Percentiles rank a stretch among this genome's conserved stretches.
phyloP scores from a whole-genome alignment of 2,888 invertebrate species.

The Acanthosepion esculentum region DNA sequence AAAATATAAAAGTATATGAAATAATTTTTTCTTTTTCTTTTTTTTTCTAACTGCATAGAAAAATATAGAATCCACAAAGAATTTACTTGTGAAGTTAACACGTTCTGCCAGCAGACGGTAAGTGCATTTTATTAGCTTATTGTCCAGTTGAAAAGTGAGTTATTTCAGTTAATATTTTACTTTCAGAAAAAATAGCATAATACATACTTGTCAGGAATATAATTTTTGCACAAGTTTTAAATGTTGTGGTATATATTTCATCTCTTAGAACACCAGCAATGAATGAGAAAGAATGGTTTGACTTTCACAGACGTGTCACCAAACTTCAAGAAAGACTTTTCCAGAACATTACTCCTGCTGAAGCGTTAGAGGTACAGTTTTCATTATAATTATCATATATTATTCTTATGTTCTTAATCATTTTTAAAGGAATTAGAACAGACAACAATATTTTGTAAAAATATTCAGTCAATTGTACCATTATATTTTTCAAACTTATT shows the following conservation, averaged over 20 bases:
- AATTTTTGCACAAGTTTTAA: not conserved
- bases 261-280: not conserved
- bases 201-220: not conserved
- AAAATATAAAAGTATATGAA: too few species aligned
- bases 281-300: conserved; percentile 79
- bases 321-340: conserved; percentile 81
- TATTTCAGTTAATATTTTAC: not conserved
- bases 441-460: too few species aligned
- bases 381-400: not conserved
- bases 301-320: conserved; percentile 81
- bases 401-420: not conserved
- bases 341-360: conserved; percentile 78
- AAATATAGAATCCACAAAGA: conserved; percentile 72
- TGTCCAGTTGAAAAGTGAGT: not conserved
- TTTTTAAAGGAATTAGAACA: too few species aligned
- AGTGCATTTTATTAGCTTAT: conserved; percentile 45
- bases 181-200: not conserved
- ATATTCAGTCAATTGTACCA: too few species aligned
- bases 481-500: too few species aligned
- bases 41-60: conserved; percentile 56
- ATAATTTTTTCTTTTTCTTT: conserved; percentile 43
- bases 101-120: conserved; percentile 74
- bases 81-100: conserved; percentile 75
- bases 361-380: conserved; percentile 76
- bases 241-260: not conserved